phyloP scores from a whole-genome alignment of 1,140 invertebrate species.

The Pseudomyrmex cubaensis region DNA sequence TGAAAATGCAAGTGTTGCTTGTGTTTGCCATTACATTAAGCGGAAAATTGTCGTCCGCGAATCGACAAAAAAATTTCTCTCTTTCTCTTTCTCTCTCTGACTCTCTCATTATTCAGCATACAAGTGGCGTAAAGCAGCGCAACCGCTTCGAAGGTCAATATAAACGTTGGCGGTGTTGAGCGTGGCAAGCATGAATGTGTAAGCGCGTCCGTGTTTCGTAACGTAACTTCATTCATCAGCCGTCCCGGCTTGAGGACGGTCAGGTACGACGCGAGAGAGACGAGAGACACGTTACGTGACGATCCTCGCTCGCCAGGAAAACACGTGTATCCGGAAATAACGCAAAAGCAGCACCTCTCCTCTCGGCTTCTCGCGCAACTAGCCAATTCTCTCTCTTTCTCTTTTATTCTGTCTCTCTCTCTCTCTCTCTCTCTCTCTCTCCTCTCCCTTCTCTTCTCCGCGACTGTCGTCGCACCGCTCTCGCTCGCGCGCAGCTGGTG shows the following conservation, averaged over 20 bases:
- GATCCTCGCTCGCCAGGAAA: slow-evolving; percentile 45
- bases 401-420: neutral
- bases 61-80: slow-evolving; percentile 10
- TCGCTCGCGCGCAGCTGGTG: slow-evolving; percentile 22
- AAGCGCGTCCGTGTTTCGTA: slow-evolving; percentile 45
- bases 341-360: slow-evolving; percentile 1
- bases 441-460: neutral
- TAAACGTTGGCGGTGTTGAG: slow-evolving; percentile 22
- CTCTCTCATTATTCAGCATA: neutral
- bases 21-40: neutral
- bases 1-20: neutral
- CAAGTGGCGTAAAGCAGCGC: slow-evolving; percentile 24
- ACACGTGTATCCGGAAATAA: slow-evolving; percentile 51
- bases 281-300: slow-evolving; percentile 42
- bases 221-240: slow-evolving; percentile 59
- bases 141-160: slow-evolving; percentile 45
- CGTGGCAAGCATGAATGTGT: slow-evolving; percentile 7
- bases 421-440: neutral
- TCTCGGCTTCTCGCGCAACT: slow-evolving; percentile 8
- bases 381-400: neutral
- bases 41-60: slow-evolving; percentile 21
- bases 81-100: neutral
- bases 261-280: slow-evolving; percentile 35
- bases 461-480: neutral
- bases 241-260: slow-evolving; percentile 54